phyloP scores from a whole-genome alignment of 2,797 vertebrate genomes.

The Gambelia wislizenii region DNA sequence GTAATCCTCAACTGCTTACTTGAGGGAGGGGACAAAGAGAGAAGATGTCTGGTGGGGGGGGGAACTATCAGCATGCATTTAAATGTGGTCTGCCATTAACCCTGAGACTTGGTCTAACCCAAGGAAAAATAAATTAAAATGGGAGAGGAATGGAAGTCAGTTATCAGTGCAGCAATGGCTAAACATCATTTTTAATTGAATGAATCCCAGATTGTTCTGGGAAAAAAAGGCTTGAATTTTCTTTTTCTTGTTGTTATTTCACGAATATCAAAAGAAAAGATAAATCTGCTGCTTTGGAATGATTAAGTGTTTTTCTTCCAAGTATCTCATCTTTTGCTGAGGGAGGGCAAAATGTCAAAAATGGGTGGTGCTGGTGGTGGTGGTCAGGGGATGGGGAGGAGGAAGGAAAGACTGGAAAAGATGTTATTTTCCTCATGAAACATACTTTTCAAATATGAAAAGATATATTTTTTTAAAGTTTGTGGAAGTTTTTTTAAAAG shows the following conservation, averaged over 20 bases:
- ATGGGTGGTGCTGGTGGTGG: no score
- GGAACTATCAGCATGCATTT: constrained; percentile 54
- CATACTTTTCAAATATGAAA: not conserved
- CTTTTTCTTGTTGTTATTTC: constrained; percentile 22
- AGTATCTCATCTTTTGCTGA: constrained; percentile 28
- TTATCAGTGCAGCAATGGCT: constrained; percentile 47
- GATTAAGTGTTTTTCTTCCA: constrained; percentile 34
- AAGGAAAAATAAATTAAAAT: constrained; percentile 42
- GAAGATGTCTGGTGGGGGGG: not conserved
- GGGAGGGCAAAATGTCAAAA: constrained; percentile 27
- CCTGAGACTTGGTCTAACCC: constrained; percentile 50
- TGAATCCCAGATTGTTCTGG: constrained; percentile 29
- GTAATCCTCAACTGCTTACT: constrained; percentile 70
- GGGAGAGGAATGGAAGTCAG: constrained; percentile 34
- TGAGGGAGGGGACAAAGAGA: not conserved
- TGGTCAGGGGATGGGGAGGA: no score
- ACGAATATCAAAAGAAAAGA: constrained; percentile 7
- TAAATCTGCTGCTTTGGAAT: constrained; percentile 14
- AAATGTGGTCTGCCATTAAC: constrained; percentile 64
- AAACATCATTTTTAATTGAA: constrained; percentile 49
- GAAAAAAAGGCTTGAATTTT: constrained; percentile 8
- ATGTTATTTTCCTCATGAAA: not conserved
- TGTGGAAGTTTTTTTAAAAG: not conserved
- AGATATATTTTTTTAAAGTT: not conserved
- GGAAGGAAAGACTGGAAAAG: not conserved